phyloP scores from a whole-genome alignment of 2,113 vertebrate species.

The Coturnix japonica region DNA sequence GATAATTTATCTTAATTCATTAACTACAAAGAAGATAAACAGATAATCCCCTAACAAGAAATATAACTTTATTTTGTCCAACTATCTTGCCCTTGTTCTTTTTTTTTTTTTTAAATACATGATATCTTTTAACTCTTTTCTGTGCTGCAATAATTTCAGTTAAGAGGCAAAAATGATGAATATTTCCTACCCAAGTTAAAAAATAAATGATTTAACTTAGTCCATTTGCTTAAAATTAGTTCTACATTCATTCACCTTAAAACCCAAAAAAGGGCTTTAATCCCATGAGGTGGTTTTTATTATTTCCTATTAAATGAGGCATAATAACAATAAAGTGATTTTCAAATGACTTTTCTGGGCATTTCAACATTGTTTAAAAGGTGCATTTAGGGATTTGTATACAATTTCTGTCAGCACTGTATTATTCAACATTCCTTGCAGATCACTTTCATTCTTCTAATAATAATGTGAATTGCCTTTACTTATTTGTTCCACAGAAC shows the following conservation, averaged over 20 bases:
- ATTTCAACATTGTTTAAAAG: background rate
- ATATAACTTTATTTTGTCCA: background rate
- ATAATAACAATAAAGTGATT: background rate
- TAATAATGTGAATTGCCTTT: background rate
- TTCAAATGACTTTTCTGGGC: background rate
- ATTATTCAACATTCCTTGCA: background rate
- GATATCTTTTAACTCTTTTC: background rate
- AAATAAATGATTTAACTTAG: background rate
- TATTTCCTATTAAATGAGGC: background rate
- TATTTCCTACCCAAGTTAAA: conserved; percentile 1
- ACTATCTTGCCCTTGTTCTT: background rate
- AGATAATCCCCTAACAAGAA: background rate
- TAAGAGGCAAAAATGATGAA: conserved; percentile 8
- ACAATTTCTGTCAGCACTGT: background rate
- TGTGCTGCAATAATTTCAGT: background rate
- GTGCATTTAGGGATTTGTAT: background rate
- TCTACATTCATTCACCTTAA: background rate
- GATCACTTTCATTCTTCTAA: background rate
- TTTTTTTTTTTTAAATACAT: background rate
- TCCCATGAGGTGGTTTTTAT: background rate
- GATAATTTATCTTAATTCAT: background rate
- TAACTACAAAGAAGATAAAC: background rate
- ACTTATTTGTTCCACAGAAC: background rate
- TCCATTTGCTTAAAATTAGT: background rate
- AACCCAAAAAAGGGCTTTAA: conserved; percentile 10